phyloP scores from a whole-genome alignment of 1,140 invertebrate genomes.

The Ostrea edulis region DNA sequence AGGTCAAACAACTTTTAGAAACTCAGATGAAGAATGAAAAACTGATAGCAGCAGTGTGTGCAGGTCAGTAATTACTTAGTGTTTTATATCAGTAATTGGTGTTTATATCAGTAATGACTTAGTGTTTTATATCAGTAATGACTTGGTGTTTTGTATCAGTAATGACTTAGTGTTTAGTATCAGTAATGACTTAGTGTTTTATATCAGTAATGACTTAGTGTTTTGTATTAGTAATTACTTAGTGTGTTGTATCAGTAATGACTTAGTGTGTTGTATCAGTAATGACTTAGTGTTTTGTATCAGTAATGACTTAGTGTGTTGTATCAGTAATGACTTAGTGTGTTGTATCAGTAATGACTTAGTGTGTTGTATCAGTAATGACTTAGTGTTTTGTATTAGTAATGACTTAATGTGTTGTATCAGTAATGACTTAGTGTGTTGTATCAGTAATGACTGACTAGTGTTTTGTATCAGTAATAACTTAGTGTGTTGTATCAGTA shows the following conservation, averaged over 20 bases:
- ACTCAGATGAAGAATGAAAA: constrained; percentile 87
- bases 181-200: too few relatives aligned
- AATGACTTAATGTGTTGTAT: too few relatives aligned
- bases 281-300: too few relatives aligned
- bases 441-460: too few relatives aligned
- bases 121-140: neutral
- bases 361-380: too few relatives aligned
- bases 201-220: neutral
- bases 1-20: constrained; percentile 89
- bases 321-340: too few relatives aligned
- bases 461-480: neutral
- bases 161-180: neutral
- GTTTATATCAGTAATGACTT: neutral
- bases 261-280: too few relatives aligned
- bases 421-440: too few relatives aligned
- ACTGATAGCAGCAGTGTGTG: constrained; percentile 89
- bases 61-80: constrained; percentile 66
- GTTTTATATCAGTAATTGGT: neutral
- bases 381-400: too few relatives aligned
- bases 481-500: neutral
- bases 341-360: too few relatives aligned
- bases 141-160: neutral
- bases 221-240: neutral
- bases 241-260: too few relatives aligned
- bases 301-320: too few relatives aligned